Evolutionary conservation across 2,888 invertebrate species (phyloP).

Genomic region (Microctonus aethiopoides): DNA sequence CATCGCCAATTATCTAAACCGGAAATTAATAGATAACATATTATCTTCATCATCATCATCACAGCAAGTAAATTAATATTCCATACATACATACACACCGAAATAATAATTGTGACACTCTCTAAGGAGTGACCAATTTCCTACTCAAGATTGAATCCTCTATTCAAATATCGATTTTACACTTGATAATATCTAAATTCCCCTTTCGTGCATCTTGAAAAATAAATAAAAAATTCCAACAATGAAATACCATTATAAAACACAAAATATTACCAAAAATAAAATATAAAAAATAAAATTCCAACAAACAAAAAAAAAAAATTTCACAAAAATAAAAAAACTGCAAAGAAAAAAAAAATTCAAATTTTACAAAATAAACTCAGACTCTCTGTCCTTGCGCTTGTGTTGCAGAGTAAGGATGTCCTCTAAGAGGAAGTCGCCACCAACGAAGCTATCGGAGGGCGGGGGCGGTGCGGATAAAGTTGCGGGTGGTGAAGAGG

Average conservation of each 20-base stretch:
- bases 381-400: constrained; percentile 40
- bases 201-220: constrained; percentile 1
- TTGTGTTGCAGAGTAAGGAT: constrained; percentile 82
- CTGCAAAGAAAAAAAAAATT: constrained; percentile 7
- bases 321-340: neutral
- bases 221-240: neutral
- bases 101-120: constrained; percentile 10
- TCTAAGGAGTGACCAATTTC: constrained; percentile 31
- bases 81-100: neutral
- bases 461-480: constrained; percentile 70
- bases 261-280: no score
- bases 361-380: constrained; percentile 31
- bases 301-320: no score
- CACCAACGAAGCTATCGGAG: constrained; percentile 91
- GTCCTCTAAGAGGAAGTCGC: constrained; percentile 97
- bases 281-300: neutral
- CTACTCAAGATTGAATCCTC: constrained; percentile 11
- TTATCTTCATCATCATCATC: constrained; percentile 43
- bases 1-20: neutral
- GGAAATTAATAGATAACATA: constrained; percentile 53
- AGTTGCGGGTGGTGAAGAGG: constrained; percentile 65
- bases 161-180: neutral
- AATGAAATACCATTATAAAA: neutral
- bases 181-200: neutral
- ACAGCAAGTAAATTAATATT: constrained; percentile 10